A percentile compares a stretch with the other conserved stretches of the same genome.
phyloP scores from a whole-genome alignment of 2,888 invertebrate genomes.

The Drosophila nigricruria region DNA sequence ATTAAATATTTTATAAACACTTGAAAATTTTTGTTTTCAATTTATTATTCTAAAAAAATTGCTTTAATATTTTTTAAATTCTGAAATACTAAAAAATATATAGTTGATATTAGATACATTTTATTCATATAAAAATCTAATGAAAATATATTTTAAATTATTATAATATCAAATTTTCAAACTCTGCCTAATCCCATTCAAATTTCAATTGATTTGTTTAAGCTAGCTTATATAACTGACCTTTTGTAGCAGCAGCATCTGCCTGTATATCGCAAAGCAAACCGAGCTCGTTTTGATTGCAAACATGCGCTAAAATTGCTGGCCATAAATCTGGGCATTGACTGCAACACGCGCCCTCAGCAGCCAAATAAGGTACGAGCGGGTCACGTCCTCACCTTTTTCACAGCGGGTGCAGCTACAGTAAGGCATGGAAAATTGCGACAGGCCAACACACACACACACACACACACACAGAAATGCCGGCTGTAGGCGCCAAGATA shows the following conservation, averaged over 20 bases:
- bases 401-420: slow-evolving; percentile 44
- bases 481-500: slow-evolving; percentile 37
- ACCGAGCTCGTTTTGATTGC: slow-evolving; percentile 17
- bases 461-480: slow-evolving; percentile 12
- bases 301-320: slow-evolving; percentile 21
- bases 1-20: too few species aligned
- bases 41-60: too few species aligned
- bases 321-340: slow-evolving; percentile 44
- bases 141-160: not conserved
- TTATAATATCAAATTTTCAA: not conserved
- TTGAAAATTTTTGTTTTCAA: too few species aligned
- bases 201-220: not conserved
- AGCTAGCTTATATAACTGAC: not conserved
- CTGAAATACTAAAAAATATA: too few species aligned
- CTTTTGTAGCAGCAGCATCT: slow-evolving; percentile 24
- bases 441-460: slow-evolving; percentile 21
- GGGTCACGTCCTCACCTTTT: slow-evolving; percentile 49
- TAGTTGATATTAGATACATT: not conserved
- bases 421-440: slow-evolving; percentile 58
- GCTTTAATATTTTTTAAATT: too few species aligned
- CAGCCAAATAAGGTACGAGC: slow-evolving; percentile 37
- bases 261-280: not conserved
- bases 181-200: not conserved
- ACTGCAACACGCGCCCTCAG: slow-evolving; percentile 13
- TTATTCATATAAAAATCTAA: not conserved